Conservation (phyloP, 2,113 vertebrate genomes). For the Cheirogaleus medius region DNA sequence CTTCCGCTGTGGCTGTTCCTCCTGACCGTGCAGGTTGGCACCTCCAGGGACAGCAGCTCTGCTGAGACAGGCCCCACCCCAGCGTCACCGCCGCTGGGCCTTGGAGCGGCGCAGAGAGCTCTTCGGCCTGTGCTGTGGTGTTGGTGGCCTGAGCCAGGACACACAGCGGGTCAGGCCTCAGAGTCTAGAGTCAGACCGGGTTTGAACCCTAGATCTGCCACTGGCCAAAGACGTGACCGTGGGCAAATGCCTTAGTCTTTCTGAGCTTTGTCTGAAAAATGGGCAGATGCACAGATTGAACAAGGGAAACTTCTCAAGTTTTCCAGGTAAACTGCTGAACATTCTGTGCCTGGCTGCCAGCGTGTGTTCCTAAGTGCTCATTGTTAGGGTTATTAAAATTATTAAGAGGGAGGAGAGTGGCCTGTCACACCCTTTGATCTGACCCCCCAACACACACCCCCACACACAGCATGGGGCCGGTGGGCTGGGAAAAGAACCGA, state of each 20-base stretch:
- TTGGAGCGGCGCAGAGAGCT: background rate
- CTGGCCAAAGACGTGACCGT: too few species aligned
- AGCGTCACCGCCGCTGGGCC: background rate
- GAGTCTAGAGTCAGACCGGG: background rate
- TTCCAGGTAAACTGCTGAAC: background rate
- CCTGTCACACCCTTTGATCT: background rate
- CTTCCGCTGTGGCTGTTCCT: background rate
- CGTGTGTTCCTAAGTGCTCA: background rate
- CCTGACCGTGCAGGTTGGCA: background rate
- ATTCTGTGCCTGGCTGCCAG: background rate
- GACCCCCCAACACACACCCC: background rate
- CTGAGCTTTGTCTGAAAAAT: background rate
- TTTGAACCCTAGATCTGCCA: background rate
- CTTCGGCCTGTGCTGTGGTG: fast-evolving
- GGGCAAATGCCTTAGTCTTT: background rate
- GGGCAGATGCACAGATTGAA: background rate
- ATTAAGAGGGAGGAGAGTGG: background rate
- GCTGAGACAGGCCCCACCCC: background rate
- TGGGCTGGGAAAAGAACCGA: background rate
- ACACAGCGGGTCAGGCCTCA: background rate
- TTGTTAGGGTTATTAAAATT: background rate
- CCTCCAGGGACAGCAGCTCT: background rate
- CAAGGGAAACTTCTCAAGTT: background rate
- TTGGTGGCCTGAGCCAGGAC: too few species aligned
- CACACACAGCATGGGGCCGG: background rate